phyloP scores from a whole-genome alignment of 2,113 vertebrate genomes.

The Sinocyclocheilus maitianheensis region DNA sequence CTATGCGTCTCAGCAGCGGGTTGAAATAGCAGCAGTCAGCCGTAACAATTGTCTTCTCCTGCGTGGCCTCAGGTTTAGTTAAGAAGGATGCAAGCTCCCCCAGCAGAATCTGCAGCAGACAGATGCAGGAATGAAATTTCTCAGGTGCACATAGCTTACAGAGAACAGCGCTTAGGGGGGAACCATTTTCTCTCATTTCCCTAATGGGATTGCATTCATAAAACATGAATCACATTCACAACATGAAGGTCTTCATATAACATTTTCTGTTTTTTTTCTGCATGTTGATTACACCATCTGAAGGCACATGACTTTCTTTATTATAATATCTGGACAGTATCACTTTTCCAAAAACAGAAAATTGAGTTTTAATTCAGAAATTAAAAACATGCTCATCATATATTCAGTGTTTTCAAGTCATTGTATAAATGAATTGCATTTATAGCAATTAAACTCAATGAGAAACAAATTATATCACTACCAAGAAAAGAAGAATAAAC shows the following conservation, averaged over 20 bases:
- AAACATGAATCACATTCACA: background rate
- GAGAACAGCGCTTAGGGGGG: background rate
- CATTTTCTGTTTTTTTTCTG: background rate
- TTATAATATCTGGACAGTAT: no score
- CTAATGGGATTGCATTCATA: background rate
- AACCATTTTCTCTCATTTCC: no score
- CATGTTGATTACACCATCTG: no score
- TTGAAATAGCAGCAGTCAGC: constrained; percentile 66
- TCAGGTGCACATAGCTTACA: constrained; percentile 3
- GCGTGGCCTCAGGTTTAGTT: constrained; percentile 74
- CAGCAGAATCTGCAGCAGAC: constrained; percentile 80
- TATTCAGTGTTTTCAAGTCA: background rate
- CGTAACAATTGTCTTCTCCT: constrained; percentile 87
- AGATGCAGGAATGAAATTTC: constrained; percentile 4
- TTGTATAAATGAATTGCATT: background rate
- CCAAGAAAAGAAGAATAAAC: background rate
- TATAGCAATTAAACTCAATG: background rate
- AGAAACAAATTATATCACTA: background rate
- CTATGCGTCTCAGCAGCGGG: constrained; percentile 83
- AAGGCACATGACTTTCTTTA: no score
- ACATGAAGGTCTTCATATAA: no score
- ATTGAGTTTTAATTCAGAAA: background rate
- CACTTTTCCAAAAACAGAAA: background rate
- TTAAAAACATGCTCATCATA: no score
- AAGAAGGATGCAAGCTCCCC: constrained; percentile 86